Evolutionary conservation across 1,140 invertebrate species (phyloP).

Genomic region (Brachionus calyciflorus): DNA sequence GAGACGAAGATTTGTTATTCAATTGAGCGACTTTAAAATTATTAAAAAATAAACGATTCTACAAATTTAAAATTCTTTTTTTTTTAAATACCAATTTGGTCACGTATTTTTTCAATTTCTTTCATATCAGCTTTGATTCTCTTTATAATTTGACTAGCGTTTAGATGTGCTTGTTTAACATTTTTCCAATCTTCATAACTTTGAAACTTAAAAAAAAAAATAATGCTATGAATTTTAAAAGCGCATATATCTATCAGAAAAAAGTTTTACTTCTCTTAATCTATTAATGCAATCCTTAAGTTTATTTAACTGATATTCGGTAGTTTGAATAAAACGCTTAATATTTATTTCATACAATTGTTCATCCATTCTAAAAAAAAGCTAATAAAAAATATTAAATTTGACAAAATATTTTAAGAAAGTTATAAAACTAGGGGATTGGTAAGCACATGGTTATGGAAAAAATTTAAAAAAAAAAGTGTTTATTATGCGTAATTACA

Average conservation of each 20-base stretch:
- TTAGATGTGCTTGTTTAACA: slow-evolving; percentile 24
- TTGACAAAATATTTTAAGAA: too few relatives aligned
- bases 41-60: too few relatives aligned
- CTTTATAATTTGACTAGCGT: slow-evolving; percentile 43
- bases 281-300: slow-evolving; percentile 17
- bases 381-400: too few relatives aligned
- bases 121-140: slow-evolving; percentile 17
- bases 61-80: neutral
- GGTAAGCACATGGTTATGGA: too few relatives aligned
- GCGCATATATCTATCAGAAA: neutral
- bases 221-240: neutral
- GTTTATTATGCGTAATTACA: too few relatives aligned
- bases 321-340: slow-evolving; percentile 8
- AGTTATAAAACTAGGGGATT: too few relatives aligned
- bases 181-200: slow-evolving; percentile 42
- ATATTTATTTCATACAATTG: slow-evolving; percentile 45
- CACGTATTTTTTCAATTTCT: slow-evolving; percentile 42
- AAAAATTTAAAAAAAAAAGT: too few relatives aligned
- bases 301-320: slow-evolving; percentile 34
- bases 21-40: neutral
- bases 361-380: slow-evolving; percentile 16
- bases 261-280: slow-evolving; percentile 21
- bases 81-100: neutral
- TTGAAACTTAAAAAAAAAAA: slow-evolving; percentile 10
- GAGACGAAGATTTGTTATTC: neutral